Conservation (phyloP, 2,888 invertebrate species). For the Molorchus minor region DNA sequence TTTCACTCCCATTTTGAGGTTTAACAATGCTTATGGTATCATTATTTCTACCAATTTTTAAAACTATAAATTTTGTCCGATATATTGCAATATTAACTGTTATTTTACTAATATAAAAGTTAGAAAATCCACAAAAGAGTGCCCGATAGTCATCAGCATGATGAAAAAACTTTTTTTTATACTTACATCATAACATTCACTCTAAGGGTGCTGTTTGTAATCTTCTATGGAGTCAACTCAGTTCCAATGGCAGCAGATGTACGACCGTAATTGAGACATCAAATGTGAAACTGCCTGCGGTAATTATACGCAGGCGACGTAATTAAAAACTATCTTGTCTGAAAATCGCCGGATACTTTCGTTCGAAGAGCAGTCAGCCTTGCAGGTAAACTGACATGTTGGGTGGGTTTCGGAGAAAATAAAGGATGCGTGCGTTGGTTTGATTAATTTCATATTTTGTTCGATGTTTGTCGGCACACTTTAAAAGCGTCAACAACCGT, state of each 20-base stretch:
- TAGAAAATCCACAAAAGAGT: too few species aligned
- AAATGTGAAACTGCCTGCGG: slow-evolving; percentile 45
- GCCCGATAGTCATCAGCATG: too few species aligned
- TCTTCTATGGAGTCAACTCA: too few species aligned
- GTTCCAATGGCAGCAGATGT: slow-evolving; percentile 55
- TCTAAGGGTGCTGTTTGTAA: too few species aligned
- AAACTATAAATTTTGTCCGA: too few species aligned
- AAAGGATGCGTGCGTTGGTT: slow-evolving; percentile 20
- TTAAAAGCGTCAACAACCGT: slow-evolving; percentile 29
- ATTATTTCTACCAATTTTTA: too few species aligned
- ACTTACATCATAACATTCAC: too few species aligned
- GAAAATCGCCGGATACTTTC: slow-evolving; percentile 43
- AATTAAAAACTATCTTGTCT: slow-evolving; percentile 53
- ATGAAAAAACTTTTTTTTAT: too few species aligned
- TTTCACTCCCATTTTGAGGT: too few species aligned
- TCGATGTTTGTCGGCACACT: slow-evolving; percentile 31
- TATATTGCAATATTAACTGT: too few species aligned
- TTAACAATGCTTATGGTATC: too few species aligned
- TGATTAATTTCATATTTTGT: slow-evolving; percentile 33
- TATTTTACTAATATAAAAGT: too few species aligned
- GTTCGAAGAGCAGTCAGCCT: slow-evolving; percentile 29
- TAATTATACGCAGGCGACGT: slow-evolving; percentile 54
- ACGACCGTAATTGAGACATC: slow-evolving; percentile 51
- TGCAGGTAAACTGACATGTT: slow-evolving; percentile 18
- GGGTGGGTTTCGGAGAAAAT: slow-evolving; percentile 13